These are phyloP conservation scores for Sitodiplosis mosellana DNA, from an alignment of 1,140 invertebrate species.

Conservation along the genomic window DNA sequence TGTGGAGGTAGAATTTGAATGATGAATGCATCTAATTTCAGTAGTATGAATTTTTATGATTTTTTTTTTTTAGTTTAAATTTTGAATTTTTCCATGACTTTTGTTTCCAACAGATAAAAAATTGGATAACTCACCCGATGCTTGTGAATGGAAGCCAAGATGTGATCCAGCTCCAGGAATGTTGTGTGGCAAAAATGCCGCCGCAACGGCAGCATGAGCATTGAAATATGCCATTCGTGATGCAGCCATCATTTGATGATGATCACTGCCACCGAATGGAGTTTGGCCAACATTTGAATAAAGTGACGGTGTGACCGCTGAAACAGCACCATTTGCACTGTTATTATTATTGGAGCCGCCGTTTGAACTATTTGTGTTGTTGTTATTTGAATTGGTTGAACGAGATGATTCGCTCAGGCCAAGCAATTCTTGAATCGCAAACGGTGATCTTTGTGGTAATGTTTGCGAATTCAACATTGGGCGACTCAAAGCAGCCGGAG, in stretches of 20 bases:
- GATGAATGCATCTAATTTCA: too few species aligned
- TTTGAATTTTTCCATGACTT: too few species aligned
- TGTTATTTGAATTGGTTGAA: constrained; percentile 10
- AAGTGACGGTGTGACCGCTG: constrained; percentile 22
- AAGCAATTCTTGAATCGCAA: constrained; percentile 79
- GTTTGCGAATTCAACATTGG: constrained; percentile 16
- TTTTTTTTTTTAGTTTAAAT: too few species aligned
- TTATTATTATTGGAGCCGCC: constrained; percentile 8
- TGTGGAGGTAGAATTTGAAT: too few species aligned
- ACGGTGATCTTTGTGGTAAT: constrained; percentile 71
- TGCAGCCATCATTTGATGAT: constrained; percentile 44
- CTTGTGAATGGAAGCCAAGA: constrained; percentile 5
- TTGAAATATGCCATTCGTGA: constrained; percentile 71
- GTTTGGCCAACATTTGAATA: constrained; percentile 18
- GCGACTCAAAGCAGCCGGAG: constrained; percentile 25
- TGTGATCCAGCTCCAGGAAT: constrained; percentile 18
- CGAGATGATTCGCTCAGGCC: constrained; percentile 37
- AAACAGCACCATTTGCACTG: constrained; percentile 14
- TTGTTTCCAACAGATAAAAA: too few species aligned
- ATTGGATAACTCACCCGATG: constrained; percentile 3
- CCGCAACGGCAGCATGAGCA: constrained; percentile 70
- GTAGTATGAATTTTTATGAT: too few species aligned
- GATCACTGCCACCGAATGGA: constrained; percentile 22
- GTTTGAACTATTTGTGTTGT: constrained; percentile 27
- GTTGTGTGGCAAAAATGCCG: constrained; percentile 59